Evolutionary conservation across 1,140 invertebrate species (phyloP).

Genomic region (Latrodectus geometricus): DNA sequence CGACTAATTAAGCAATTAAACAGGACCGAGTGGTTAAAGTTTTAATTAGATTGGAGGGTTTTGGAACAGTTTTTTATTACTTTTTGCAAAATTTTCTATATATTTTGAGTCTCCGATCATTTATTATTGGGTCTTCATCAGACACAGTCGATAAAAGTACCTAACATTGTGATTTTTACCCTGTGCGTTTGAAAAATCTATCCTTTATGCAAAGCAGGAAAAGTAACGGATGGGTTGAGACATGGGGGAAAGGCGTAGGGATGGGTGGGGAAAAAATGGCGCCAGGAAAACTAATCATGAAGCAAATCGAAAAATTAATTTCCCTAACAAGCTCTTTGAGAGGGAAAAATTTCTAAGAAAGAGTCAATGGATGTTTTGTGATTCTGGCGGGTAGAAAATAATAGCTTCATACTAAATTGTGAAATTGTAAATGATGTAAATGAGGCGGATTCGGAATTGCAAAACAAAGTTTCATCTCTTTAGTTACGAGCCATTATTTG

Average conservation of each 20-base stretch:
- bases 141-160: constrained; percentile 48
- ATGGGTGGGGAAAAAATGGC: constrained; percentile 9
- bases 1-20: constrained; percentile 62
- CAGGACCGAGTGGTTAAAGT: constrained; percentile 60
- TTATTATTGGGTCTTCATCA: constrained; percentile 53
- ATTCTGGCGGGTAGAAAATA: neutral
- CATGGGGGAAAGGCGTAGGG: neutral
- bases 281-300: constrained; percentile 38
- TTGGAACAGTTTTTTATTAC: neutral
- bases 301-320: constrained; percentile 59
- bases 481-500: too few species aligned
- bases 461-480: too few species aligned
- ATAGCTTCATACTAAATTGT: neutral
- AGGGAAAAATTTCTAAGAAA: neutral
- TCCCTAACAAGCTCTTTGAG: constrained; percentile 15
- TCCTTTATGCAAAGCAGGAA: constrained; percentile 48
- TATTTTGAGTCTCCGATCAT: constrained; percentile 25
- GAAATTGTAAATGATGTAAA: too few species aligned
- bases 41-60: constrained; percentile 54
- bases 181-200: constrained; percentile 24
- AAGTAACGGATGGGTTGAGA: constrained; percentile 30
- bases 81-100: neutral
- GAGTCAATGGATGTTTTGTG: constrained; percentile 7
- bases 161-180: neutral
- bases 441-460: too few species aligned